Evolutionary conservation across 2,113 vertebrate species (phyloP).

Genomic region (Paedocypris sp.): DNA sequence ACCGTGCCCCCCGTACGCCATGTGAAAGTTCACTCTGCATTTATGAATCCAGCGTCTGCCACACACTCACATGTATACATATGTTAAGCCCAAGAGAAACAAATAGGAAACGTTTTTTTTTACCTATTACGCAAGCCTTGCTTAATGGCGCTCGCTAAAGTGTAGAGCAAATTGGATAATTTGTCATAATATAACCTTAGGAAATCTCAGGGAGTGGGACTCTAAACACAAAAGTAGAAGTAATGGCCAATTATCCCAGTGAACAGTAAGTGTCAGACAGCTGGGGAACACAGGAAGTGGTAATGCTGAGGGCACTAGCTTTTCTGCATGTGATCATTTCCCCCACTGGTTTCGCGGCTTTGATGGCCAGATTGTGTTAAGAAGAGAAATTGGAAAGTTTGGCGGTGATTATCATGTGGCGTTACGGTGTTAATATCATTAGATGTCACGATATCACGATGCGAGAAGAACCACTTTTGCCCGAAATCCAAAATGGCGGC

Average conservation of each 20-base stretch:
- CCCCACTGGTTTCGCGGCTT: neutral
- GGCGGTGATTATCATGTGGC: neutral
- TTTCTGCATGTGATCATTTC: neutral
- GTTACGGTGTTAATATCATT: too few species aligned
- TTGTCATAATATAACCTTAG: constrained; percentile 38
- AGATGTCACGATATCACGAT: too few species aligned
- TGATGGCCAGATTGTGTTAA: neutral
- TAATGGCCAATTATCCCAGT: constrained; percentile 38
- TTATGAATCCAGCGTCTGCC: constrained; percentile 14
- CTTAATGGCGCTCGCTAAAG: neutral
- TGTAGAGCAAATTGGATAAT: constrained; percentile 29
- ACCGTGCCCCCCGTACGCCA: neutral
- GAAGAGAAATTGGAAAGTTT: neutral
- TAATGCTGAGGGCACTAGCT: constrained; percentile 4
- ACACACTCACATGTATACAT: neutral
- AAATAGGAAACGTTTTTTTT: neutral
- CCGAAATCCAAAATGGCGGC: too few species aligned
- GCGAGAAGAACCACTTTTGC: too few species aligned
- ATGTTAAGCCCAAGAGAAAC: neutral
- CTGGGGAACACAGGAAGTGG: constrained; percentile 13
- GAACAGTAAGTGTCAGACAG: constrained; percentile 31
- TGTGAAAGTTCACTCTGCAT: neutral
- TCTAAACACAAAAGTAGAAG: constrained; percentile 29
- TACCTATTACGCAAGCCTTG: neutral
- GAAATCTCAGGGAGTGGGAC: constrained; percentile 22